phyloP scores from a whole-genome alignment of 2,113 vertebrate genomes.

The Nannobrachium achirus region DNA sequence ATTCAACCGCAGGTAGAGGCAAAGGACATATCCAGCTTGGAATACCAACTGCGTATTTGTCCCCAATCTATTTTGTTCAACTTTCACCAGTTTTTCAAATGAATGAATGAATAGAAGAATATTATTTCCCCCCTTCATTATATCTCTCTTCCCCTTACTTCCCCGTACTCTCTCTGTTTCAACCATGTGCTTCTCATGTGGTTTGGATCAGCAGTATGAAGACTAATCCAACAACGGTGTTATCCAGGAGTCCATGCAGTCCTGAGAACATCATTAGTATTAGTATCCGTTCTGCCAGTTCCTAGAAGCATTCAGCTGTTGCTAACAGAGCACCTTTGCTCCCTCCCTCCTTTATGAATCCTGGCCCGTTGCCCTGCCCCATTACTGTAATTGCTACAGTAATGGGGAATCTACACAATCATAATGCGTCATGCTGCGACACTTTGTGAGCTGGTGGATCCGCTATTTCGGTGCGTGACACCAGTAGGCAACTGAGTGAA shows the following conservation, averaged over 20 bases:
- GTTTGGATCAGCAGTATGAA: not conserved
- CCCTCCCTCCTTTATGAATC: slow-evolving; percentile 16
- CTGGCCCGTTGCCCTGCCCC: slow-evolving; percentile 31
- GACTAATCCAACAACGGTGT: not conserved
- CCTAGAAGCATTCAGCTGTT: slow-evolving; percentile 36
- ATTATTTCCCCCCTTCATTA: not conserved
- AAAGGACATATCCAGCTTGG: not conserved
- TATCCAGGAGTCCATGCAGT: slow-evolving; percentile 5
- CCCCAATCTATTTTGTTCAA: not conserved
- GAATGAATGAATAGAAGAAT: not conserved
- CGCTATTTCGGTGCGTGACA: too few relatives aligned
- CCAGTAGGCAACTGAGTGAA: too few relatives aligned
- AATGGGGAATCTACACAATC: too few relatives aligned
- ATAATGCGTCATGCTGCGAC: too few relatives aligned
- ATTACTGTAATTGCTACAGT: not conserved
- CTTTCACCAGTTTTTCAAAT: not conserved
- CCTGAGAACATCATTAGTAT: not conserved
- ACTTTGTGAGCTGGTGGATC: too few relatives aligned
- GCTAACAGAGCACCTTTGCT: slow-evolving; percentile 35
- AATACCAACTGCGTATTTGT: not conserved
- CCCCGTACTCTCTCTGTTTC: not conserved
- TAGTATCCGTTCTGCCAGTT: slow-evolving; percentile 3
- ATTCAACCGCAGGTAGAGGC: not conserved
- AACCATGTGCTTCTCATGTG: not conserved
- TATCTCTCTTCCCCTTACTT: not conserved